phyloP scores from a whole-genome alignment of 2,797 vertebrate genomes.

The Coccyzus lansbergi region DNA sequence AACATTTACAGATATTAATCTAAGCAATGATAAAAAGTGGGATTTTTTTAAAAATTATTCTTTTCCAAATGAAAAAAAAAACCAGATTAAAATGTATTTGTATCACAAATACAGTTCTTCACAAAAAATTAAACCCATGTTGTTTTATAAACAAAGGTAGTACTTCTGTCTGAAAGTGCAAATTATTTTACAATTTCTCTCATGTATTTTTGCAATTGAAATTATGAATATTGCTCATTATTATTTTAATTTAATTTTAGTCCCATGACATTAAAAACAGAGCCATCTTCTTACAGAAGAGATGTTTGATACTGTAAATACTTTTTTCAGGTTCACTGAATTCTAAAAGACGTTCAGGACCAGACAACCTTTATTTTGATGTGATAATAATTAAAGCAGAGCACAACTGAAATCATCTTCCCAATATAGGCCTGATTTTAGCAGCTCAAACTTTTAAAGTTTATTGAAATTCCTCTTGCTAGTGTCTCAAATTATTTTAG shows the following conservation, averaged over 20 bases:
- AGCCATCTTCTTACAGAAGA: not conserved
- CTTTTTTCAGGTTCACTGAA: not conserved
- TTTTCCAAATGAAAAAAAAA: not conserved
- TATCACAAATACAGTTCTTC: not conserved
- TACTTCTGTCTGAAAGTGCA: not conserved
- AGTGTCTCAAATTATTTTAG: not conserved
- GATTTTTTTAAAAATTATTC: not conserved
- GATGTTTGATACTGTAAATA: not conserved
- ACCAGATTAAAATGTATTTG: not conserved
- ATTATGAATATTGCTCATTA: not conserved
- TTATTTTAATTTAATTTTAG: not conserved
- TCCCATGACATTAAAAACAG: not conserved
- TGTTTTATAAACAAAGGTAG: not conserved
- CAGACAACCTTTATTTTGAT: not conserved
- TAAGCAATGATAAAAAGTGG: not conserved
- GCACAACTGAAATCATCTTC: not conserved
- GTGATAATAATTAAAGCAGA: not conserved
- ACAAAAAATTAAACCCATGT: not conserved
- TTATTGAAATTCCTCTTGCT: not conserved
- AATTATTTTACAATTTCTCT: not conserved
- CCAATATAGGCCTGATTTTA: not conserved
- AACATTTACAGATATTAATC: not conserved
- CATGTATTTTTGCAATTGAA: not conserved
- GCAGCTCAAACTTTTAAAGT: not conserved
- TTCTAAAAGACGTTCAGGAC: not conserved